A percentile compares a stretch with the other conserved stretches of the same genome.
Evolutionary conservation across 2,113 vertebrate genomes (phyloP).

Genomic region (Chionis minor): DNA sequence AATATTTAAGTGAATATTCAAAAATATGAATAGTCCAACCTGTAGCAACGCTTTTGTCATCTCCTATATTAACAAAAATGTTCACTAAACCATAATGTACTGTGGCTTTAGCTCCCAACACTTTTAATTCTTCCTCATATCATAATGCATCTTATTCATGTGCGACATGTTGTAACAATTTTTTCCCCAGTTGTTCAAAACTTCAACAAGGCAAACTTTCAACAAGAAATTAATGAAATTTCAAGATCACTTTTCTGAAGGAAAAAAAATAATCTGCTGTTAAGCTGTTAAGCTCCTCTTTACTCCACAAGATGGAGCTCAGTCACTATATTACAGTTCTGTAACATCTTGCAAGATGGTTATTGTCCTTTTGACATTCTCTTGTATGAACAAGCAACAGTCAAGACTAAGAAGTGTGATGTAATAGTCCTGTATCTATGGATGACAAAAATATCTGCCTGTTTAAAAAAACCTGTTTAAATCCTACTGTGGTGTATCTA

Average conservation of each 20-base stretch:
- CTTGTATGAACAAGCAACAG: not conserved
- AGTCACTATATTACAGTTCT: not conserved
- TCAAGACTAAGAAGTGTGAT: not conserved
- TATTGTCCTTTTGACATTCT: not conserved
- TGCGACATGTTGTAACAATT: rapidly evolving
- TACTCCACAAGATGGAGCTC: conserved; percentile 56
- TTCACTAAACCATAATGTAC: not conserved
- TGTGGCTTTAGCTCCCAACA: not conserved
- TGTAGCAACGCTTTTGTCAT: not conserved
- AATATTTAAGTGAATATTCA: not conserved
- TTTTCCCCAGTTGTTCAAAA: not conserved
- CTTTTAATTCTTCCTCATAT: not conserved
- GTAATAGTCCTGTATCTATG: not conserved
- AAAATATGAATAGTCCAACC: not conserved
- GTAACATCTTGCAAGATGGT: rapidly evolving
- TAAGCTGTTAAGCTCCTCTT: not conserved
- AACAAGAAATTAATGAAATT: not conserved
- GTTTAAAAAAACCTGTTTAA: not conserved
- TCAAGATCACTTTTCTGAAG: not conserved
- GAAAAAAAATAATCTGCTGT: not conserved
- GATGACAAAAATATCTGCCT: not conserved
- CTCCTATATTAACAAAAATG: not conserved
- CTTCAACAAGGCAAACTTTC: not conserved
- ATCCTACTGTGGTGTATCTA: not conserved
- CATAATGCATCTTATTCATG: not conserved